Percentiles rank a stretch among this genome's conserved stretches.
Evolutionary conservation across 2,797 vertebrate species (phyloP).

Genomic region (Manis pentadactyla): DNA sequence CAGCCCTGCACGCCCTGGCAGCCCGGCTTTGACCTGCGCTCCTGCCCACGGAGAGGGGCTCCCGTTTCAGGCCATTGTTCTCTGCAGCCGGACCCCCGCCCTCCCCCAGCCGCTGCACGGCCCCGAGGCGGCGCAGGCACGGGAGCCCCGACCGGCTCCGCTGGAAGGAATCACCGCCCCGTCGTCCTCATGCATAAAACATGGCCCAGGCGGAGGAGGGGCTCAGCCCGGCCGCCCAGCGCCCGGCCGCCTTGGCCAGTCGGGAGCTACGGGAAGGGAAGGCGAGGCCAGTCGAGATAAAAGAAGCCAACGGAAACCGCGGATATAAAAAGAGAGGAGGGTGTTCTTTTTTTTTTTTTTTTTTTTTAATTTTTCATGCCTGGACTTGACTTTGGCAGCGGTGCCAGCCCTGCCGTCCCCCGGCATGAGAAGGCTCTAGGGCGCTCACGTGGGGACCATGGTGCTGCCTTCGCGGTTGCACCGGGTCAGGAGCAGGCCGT

Average conservation of each 20-base stretch:
- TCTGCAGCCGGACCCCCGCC: not conserved
- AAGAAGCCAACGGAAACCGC: slow-evolving; percentile 41
- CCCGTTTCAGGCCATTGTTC: not conserved
- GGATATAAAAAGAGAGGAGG: not conserved
- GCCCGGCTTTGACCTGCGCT: fast-evolving
- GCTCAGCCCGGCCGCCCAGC: not conserved
- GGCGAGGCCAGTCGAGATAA: slow-evolving; percentile 11
- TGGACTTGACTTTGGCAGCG: not conserved
- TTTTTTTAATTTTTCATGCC: not conserved
- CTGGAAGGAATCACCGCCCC: slow-evolving; percentile 84
- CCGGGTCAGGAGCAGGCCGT: slow-evolving; percentile 92
- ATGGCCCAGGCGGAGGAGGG: slow-evolving; percentile 80
- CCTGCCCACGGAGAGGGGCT: not conserved
- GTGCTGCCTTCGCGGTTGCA: slow-evolving; percentile 91
- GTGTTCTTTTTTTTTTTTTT: not conserved
- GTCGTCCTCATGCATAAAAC: slow-evolving; percentile 89
- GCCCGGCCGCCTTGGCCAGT: slow-evolving; percentile 20
- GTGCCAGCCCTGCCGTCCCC: not conserved
- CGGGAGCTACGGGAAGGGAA: slow-evolving; percentile 33
- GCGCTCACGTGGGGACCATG: slow-evolving; percentile 86
- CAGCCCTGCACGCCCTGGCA: not conserved
- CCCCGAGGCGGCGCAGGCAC: slow-evolving; percentile 68
- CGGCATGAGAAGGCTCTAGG: slow-evolving; percentile 65
- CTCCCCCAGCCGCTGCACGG: not conserved
- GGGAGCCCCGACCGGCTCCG: slow-evolving; percentile 50